A percentile compares a stretch with the other conserved stretches of the same genome.
phyloP scores from a whole-genome alignment of 2,113 vertebrate species.

The Hemibagrus wyckioides region DNA sequence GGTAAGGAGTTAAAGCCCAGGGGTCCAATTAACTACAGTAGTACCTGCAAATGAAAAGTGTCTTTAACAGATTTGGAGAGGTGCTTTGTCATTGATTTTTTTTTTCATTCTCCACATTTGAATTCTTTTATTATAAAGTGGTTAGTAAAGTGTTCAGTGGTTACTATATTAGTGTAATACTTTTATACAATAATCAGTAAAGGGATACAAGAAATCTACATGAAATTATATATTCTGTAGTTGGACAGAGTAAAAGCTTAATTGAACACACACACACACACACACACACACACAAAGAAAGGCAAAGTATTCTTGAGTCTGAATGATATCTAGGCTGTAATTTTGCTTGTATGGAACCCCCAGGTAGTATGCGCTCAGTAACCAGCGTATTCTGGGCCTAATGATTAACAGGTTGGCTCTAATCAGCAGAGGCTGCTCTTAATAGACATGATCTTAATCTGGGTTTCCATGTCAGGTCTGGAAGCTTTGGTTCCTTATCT shows the following conservation, averaged over 20 bases:
- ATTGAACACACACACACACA: not conserved
- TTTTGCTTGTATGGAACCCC: slow-evolving; percentile 1
- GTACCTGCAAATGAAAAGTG: slow-evolving; percentile 54
- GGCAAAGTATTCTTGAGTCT: not conserved
- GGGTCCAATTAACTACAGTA: slow-evolving; percentile 56
- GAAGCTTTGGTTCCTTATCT: slow-evolving; percentile 47
- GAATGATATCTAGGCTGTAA: not conserved
- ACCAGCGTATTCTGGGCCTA: slow-evolving; percentile 34
- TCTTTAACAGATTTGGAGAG: slow-evolving; percentile 48
- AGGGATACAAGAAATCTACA: not conserved
- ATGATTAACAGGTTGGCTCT: slow-evolving; percentile 49
- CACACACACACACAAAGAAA: not conserved
- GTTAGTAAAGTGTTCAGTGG: not conserved
- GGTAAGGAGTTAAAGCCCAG: slow-evolving; percentile 45
- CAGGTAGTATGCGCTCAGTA: slow-evolving; percentile 54
- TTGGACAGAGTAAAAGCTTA: not conserved
- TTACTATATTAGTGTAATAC: not conserved
- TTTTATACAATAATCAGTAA: slow-evolving; percentile 4
- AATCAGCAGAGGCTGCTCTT: slow-evolving; percentile 49
- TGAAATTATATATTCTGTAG: not conserved
- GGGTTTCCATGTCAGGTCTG: slow-evolving; percentile 46
- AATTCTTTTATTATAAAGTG: slow-evolving; percentile 10
- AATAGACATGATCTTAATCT: slow-evolving; percentile 56
- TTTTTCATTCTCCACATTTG: not conserved
- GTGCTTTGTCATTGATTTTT: slow-evolving; percentile 37